Percentiles rank a stretch among this genome's conserved stretches.
These are phyloP conservation scores for Scaptodrosophila latifasciaeformis DNA, from an alignment of 2,888 invertebrate genomes.

Conservation along the genomic window DNA sequence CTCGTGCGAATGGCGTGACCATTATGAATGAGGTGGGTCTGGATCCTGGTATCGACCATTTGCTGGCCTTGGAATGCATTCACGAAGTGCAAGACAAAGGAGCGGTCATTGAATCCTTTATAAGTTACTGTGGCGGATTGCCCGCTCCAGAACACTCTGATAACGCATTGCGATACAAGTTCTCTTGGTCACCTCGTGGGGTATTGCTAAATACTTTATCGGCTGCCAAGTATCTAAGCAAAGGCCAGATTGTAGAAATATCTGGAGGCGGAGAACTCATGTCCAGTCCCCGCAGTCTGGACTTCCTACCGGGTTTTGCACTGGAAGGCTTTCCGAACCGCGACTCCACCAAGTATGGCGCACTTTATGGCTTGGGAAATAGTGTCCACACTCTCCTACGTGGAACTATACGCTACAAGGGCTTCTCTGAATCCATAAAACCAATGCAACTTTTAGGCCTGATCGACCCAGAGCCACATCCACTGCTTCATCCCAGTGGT, in stretches of 20 bases:
- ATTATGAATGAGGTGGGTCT: constrained; percentile 97
- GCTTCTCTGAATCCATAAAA: constrained; percentile 92
- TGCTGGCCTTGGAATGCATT: constrained; percentile 97
- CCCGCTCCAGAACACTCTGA: constrained; percentile 98
- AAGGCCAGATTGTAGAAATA: constrained; percentile 91
- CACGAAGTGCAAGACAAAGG: constrained; percentile 92
- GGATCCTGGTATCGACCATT: constrained; percentile 99
- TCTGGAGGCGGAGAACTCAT: constrained; percentile 92
- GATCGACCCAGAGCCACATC: constrained; percentile 89
- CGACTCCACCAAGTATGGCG: constrained; percentile 92
- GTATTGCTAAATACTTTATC: constrained; percentile 93
- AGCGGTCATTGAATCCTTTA: constrained; percentile 94
- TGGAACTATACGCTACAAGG: constrained; percentile 94
- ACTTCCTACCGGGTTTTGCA: constrained; percentile 97
- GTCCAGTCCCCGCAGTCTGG: constrained; percentile 85
- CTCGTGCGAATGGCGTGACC: constrained; percentile 91
- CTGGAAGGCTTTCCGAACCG: constrained; percentile 98
- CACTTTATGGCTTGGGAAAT: constrained; percentile 88
- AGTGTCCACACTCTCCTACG: constrained; percentile 92
- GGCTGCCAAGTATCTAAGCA: constrained; percentile 89
- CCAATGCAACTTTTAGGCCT: constrained; percentile 92
- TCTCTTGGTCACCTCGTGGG: constrained; percentile 97
- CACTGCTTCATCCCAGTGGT: constrained; percentile 94
- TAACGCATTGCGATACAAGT: constrained; percentile 92
- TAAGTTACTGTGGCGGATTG: constrained; percentile 97